Evolutionary conservation across 2,113 vertebrate species (phyloP).

Genomic region (Melanocharis versteri): DNA sequence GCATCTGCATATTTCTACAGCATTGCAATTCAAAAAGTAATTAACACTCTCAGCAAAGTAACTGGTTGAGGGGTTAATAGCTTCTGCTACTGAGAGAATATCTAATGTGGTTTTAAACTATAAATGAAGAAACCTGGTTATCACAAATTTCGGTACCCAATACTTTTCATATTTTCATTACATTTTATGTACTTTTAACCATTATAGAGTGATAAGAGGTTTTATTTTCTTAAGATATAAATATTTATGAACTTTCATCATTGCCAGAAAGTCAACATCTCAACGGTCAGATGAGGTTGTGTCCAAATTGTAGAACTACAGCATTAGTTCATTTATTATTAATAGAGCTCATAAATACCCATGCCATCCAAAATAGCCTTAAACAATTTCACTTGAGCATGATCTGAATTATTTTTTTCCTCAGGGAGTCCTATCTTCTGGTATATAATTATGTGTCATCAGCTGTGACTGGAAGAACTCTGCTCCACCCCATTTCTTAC

Average conservation of each 20-base stretch:
- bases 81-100: not conserved
- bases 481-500: constrained; percentile 53
- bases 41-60: not conserved
- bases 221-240: constrained; percentile 41
- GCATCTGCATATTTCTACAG: not conserved
- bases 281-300: constrained; percentile 62
- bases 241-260: constrained; percentile 65
- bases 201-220: not conserved
- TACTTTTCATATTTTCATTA: constrained; percentile 28
- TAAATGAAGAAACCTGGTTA: not conserved
- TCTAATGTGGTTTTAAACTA: not conserved
- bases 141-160: not conserved
- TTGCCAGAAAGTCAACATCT: constrained; percentile 44
- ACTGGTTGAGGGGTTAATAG: not conserved
- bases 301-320: constrained; percentile 58
- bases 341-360: constrained; percentile 71
- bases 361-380: constrained; percentile 67
- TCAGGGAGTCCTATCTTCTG: constrained; percentile 40
- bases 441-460: constrained; percentile 71
- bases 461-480: constrained; percentile 51
- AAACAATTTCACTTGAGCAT: constrained; percentile 59
- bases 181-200: constrained; percentile 43
- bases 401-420: constrained; percentile 48
- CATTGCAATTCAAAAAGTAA: not conserved
- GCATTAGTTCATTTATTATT: constrained; percentile 71